Conservation (phyloP, 2,888 invertebrate species). For the Erebia ligea region DNA sequence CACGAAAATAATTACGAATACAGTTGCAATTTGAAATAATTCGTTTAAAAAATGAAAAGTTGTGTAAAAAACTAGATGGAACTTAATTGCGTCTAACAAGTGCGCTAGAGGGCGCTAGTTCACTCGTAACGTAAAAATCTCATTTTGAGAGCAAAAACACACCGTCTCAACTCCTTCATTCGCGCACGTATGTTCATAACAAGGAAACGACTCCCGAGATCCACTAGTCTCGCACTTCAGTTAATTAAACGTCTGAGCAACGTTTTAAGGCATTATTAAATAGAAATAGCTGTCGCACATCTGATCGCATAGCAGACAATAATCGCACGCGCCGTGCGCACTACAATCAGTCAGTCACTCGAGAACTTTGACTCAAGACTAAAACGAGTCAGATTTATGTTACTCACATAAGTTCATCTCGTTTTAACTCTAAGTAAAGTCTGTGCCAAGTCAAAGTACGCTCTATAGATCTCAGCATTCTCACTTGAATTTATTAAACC, state of each 20-base stretch:
- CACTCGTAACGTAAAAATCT: conserved; percentile 35
- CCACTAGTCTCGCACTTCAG: conserved; percentile 48
- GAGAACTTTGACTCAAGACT: too few species aligned
- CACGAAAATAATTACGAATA: too few species aligned
- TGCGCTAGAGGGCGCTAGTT: conserved; percentile 29
- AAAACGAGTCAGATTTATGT: too few species aligned
- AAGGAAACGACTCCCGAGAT: conserved; percentile 51
- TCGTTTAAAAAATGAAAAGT: not conserved
- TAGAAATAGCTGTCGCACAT: conserved; percentile 25
- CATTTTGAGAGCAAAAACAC: conserved; percentile 43
- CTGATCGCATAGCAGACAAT: not conserved
- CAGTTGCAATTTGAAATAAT: not conserved
- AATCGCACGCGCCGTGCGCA: too few species aligned
- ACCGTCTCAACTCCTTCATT: conserved; percentile 49
- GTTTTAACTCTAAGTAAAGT: too few species aligned
- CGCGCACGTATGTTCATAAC: conserved; percentile 65
- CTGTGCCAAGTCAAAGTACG: too few species aligned
- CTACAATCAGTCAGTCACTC: too few species aligned
- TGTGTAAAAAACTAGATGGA: conserved; percentile 10
- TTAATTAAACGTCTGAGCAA: conserved; percentile 66
- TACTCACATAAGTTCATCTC: too few species aligned
- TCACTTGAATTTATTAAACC: too few species aligned
- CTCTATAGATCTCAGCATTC: too few species aligned
- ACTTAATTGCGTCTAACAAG: conserved; percentile 17
- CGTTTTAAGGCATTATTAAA: conserved; percentile 57